Base-by-base conservation (phyloP, 2,888 invertebrate genomes). In the Agrochola lota region DNA sequence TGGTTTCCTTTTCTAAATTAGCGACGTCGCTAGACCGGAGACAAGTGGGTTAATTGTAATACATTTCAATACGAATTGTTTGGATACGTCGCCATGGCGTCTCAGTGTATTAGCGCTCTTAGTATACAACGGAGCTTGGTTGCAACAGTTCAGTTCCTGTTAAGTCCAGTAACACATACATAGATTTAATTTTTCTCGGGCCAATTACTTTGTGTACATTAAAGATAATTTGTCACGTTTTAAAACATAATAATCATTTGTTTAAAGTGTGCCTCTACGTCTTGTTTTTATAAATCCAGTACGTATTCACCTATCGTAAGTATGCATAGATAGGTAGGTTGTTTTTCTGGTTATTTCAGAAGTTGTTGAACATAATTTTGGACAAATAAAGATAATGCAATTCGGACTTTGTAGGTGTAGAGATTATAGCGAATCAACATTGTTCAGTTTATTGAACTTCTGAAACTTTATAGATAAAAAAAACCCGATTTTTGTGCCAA, bases 151-250 rank as follows among this genome's bases (percentile, higher is more conserved):
- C 30, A 52, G 23, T 63, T 57, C n/a, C 73, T 2, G 15, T 9
- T 62, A 49, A 35, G 26, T 68, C 3, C 30, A 52, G 30, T 63
- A 26, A 67, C 40, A 43, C 35, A 69, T 60, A 84, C n/a, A 63
- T 15, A 52, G 57, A 63, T 85, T 59, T 17, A 66, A 23, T 66
- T 43, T 70, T 67, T 64, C 62, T 71, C 59, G 75, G 72, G 63
- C 46, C 72, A 74, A 12, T 62, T 72, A 84, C 12, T n/a, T 59
- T 63, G 63, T 35, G 23, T 35, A 64, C 62, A 8, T 49, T 40
- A 35, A 35, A 72, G 80, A 80, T 86, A 78, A 83, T 7, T 49
- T 49, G 67, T 77, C 85, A 79, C 83, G 79, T 85, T 77, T 71
- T 9, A 40, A 59, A 66, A 70, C 60, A 78, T 35, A 52, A 57